Base-by-base conservation (phyloP, 2,888 invertebrate genomes). In the Danaus chrysippus region DNA sequence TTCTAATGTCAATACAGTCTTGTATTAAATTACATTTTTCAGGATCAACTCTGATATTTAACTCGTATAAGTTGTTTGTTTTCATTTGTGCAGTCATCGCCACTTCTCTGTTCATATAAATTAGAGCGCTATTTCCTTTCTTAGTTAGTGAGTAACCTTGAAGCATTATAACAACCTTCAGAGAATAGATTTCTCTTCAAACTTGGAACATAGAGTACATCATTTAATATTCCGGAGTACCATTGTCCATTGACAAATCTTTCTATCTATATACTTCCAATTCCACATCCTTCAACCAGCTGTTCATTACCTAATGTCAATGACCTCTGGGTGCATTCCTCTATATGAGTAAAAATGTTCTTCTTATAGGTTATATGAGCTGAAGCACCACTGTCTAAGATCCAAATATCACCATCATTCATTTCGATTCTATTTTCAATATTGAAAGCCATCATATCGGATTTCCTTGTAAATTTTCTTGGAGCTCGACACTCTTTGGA, bases 291-390 rank as follows among this genome's bases (percentile, higher is more conserved):
- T 67, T 73, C 62, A 0, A 73, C 10, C 0, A 13, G 8, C 1
- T 73, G 58, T 62, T 72, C 44, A 17, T 76, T 73, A 13, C 72
- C 73, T n/a, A 75, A 66, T 58, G 44, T 70, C 41, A 75, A 42
- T 49, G 63, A 52, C 54, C 62, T 69, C n/a, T 69, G 55, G n/a
- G 41, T 60, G 41, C 62, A 70, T 23, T 70, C 62, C 12, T 43
- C 15, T 1, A 68, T 57, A 49, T 72, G 62, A 9, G 5, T 1
- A 55, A 73, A 73, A n/a, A 59, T 66, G 1, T 75, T 71, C 12
- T 61, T 65, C 49, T 60, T 68, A 54, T 41, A 70, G 0, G 70
- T 68, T 65, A 76, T 74, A 49, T 73, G 71, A 1, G 61, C 65
- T 1, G 72, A 73, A 0, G 70, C 71, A 59, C 74, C 74, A 60